A percentile compares a stretch with the other conserved stretches of the same genome.
Conservation (phyloP, 2,888 invertebrate species). For the Timandra comae region DNA sequence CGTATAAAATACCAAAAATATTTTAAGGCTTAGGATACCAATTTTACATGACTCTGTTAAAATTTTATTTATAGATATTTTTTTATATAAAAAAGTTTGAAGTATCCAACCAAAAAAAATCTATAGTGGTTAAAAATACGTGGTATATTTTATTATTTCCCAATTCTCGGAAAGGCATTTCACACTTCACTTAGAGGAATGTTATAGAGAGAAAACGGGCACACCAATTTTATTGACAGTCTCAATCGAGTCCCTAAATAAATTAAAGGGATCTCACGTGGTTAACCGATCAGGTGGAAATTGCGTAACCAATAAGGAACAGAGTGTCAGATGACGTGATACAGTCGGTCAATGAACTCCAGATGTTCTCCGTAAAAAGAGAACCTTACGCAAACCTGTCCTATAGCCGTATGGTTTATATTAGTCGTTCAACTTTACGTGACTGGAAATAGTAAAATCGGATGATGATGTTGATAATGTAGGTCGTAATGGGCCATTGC, state of each 20-base stretch:
- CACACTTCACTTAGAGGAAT: not conserved
- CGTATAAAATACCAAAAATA: conserved; percentile 29
- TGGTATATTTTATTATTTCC: too few relatives aligned
- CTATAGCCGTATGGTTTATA: conserved; percentile 62
- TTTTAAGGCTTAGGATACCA: conserved; percentile 21
- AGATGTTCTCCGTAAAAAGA: conserved; percentile 32
- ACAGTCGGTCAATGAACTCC: conserved; percentile 32
- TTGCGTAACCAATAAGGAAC: conserved; percentile 25
- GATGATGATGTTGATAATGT: conserved; percentile 77
- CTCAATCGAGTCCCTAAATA: conserved; percentile 9
- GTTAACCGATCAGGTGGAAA: conserved; percentile 14
- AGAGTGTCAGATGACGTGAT: conserved; percentile 24
- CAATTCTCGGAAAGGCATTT: too few relatives aligned
- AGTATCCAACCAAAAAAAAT: not conserved
- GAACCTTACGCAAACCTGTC: conserved; percentile 29
- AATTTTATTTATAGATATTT: too few relatives aligned
- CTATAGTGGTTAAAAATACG: too few relatives aligned
- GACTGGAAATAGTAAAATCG: conserved; percentile 76
- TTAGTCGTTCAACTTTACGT: conserved; percentile 72
- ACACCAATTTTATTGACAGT: too few relatives aligned
- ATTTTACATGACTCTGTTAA: too few relatives aligned
- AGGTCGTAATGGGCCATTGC: conserved; percentile 74
- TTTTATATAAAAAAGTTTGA: too few relatives aligned
- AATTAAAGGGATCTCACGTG: conserved; percentile 6
- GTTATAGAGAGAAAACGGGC: too few relatives aligned